phyloP scores from a whole-genome alignment of 2,888 invertebrate species.

The Pemphredon lugubris region DNA sequence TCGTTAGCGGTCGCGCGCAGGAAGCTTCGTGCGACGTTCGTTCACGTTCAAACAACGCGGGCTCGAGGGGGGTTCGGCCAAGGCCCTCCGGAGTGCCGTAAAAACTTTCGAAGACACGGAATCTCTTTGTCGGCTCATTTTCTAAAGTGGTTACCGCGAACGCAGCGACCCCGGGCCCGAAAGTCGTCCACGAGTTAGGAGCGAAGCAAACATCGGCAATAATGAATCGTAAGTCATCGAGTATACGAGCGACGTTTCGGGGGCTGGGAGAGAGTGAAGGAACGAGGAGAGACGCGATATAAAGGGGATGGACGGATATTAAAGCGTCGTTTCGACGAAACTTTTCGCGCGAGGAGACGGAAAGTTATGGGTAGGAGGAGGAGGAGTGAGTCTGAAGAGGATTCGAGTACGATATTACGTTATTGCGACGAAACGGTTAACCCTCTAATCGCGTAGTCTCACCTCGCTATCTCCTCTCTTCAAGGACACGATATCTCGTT shows the following conservation, averaged over 20 bases:
- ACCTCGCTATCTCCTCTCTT: too few relatives aligned
- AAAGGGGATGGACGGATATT: too few relatives aligned
- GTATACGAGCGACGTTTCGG: constrained; percentile 20
- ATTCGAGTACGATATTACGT: too few relatives aligned
- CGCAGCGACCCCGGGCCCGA: constrained; percentile 16
- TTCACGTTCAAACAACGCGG: constrained; percentile 54
- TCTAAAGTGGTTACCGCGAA: constrained; percentile 36
- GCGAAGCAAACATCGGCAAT: constrained; percentile 7
- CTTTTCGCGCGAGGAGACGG: background rate
- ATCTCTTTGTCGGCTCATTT: constrained; percentile 58
- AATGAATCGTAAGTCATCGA: constrained; percentile 29
- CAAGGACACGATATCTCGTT: too few relatives aligned
- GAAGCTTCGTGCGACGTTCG: constrained; percentile 49
- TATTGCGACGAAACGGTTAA: too few relatives aligned
- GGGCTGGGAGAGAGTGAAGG: constrained; percentile 18
- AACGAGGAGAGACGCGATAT: background rate
- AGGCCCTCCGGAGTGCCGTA: constrained; percentile 35
- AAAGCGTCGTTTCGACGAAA: too few relatives aligned
- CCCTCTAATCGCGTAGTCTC: too few relatives aligned
- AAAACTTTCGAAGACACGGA: constrained; percentile 48
- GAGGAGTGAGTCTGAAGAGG: too few relatives aligned
- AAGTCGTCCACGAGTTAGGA: constrained; percentile 22
- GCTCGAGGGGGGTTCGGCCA: constrained; percentile 38
- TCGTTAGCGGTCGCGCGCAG: constrained; percentile 2
- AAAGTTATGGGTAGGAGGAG: background rate